Evolutionary conservation across 2,888 invertebrate genomes (phyloP).

Genomic region (Pteria penguin): DNA sequence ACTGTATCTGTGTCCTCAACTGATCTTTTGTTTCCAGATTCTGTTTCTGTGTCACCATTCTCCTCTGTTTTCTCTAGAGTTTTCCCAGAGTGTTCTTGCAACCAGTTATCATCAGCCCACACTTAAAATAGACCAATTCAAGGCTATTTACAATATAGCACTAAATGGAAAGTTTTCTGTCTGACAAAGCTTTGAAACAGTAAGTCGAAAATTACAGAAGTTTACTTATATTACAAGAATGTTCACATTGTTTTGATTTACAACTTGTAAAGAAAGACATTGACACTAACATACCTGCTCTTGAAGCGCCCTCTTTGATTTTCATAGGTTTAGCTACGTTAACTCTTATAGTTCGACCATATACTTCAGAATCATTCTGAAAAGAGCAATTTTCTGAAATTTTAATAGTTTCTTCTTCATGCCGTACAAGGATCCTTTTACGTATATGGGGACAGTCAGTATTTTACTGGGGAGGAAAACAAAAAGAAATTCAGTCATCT

Average conservation of each 20-base stretch:
- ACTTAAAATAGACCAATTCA: constrained; percentile 84
- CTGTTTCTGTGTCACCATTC: constrained; percentile 47
- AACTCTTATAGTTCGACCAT: constrained; percentile 96
- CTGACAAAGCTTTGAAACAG: too few relatives aligned
- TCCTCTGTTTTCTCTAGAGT: constrained; percentile 82
- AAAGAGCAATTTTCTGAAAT: too few relatives aligned
- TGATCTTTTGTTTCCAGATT: constrained; percentile 56
- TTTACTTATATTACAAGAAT: too few relatives aligned
- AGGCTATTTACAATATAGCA: too few relatives aligned
- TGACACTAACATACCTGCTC: constrained; percentile 83
- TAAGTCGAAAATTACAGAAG: too few relatives aligned
- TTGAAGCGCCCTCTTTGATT: constrained; percentile 93
- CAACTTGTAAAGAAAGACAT: not conserved
- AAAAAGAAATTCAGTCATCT: too few relatives aligned
- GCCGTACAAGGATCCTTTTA: too few relatives aligned
- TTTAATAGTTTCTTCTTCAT: too few relatives aligned
- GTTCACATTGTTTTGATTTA: not conserved
- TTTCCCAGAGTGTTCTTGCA: constrained; percentile 98
- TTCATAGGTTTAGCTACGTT: constrained; percentile 98
- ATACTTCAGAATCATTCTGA: constrained; percentile 98
- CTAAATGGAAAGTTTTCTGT: too few relatives aligned
- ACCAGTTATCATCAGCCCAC: constrained; percentile 99
- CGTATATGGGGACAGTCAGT: too few relatives aligned
- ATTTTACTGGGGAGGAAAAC: too few relatives aligned
- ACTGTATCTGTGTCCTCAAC: constrained; percentile 69